Percentiles rank a stretch among this genome's conserved stretches.
Evolutionary conservation across 2,888 invertebrate genomes (phyloP).

Genomic region (Bombylius major): DNA sequence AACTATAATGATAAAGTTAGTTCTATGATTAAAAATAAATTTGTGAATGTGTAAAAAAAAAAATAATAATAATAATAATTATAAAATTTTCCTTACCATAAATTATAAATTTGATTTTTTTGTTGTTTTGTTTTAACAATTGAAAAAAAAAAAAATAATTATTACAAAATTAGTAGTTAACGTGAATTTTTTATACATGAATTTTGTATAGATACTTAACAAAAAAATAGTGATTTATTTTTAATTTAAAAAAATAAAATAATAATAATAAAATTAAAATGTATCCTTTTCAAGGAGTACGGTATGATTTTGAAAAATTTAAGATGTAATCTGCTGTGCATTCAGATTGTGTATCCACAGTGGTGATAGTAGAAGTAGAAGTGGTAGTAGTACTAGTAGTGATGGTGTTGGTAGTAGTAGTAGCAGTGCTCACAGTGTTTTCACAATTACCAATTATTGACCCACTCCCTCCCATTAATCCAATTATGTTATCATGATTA

Average conservation of each 20-base stretch:
- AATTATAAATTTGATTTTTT: not conserved
- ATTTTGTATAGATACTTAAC: too few relatives aligned
- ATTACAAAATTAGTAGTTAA: too few relatives aligned
- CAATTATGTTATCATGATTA: not conserved
- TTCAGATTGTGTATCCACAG: constrained; percentile 8
- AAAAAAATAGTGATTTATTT: too few relatives aligned
- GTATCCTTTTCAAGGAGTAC: constrained; percentile 7
- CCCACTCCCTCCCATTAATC: constrained; percentile 1
- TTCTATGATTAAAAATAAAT: not conserved
- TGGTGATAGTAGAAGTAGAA: too few relatives aligned
- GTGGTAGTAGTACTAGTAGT: not conserved
- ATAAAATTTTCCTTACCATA: constrained; percentile 3
- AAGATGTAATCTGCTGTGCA: constrained; percentile 6
- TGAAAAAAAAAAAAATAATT: too few relatives aligned
- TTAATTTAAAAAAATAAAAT: too few relatives aligned
- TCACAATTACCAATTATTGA: constrained; percentile 1
- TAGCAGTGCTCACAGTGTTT: constrained; percentile 8
- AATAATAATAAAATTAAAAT: too few relatives aligned
- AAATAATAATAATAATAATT: not conserved
- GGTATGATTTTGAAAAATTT: constrained; percentile 9
- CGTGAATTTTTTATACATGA: too few relatives aligned
- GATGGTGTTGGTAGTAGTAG: not conserved
- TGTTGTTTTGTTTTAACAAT: not conserved
- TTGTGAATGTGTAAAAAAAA: not conserved
- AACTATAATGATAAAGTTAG: not conserved